Base-by-base conservation (phyloP, 2,888 invertebrate genomes). In the Malthinus seriepunctatus region DNA sequence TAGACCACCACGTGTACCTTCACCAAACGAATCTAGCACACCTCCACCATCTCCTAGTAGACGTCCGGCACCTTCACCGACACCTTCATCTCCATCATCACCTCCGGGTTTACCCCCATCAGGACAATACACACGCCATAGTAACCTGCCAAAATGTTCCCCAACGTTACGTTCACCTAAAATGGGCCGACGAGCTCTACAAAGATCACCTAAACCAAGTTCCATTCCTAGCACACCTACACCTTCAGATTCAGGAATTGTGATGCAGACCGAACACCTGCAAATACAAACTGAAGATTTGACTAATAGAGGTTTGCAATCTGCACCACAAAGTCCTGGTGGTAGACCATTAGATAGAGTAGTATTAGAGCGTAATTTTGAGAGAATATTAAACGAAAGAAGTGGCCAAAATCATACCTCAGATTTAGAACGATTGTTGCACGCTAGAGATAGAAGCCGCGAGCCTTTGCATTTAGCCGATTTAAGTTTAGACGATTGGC, bases 361-460 rank as follows among this genome's bases (percentile, higher is more conserved):
- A 0, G 80, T 88, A 47, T 80, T 87, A 6, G 89, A 89, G 70
- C 81, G 87, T 67, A 89, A 88, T 73, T 80, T 88, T 62, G 88
- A 86, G 66, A 82, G 87, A 61, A 72, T 85, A 15, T 75, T 85
- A 23, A 81, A 82, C 4, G 86, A 86, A 63, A 75, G 81, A 54
- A 75, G 71, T 39, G 68, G 67, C 38, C 67, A 71, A 63, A 70
- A 68, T 10, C 73, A 74, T 60, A 70, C 75, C 37, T 76, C 76
- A 0, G 80, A 80, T 61, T 71, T 80, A 46, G 81, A 80, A 67
- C 81, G 82, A 66, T 71, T 84, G 42, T 76, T 84, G 65, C 80
- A 80, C 60, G 83, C 83, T 2, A 76, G 83, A 66, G 87, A 87
- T 56, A 78, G 83, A 66, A 82, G 84, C 73, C 78, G 80, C 53